These are phyloP conservation scores for Leptopilina boulardi DNA, from an alignment of 1,140 invertebrate species.

Conservation along the genomic window DNA sequence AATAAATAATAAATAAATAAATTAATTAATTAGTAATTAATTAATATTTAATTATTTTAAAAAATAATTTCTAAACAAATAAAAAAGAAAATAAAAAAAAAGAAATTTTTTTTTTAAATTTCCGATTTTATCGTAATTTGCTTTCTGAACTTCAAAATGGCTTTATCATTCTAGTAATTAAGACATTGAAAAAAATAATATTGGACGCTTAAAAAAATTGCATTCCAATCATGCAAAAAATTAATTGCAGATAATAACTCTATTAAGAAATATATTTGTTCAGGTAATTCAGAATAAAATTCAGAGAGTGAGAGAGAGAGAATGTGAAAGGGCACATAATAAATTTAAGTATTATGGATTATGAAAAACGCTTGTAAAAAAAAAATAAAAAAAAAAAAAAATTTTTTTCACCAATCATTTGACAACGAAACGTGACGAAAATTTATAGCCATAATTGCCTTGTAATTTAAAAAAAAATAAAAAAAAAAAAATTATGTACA, in stretches of 20 bases:
- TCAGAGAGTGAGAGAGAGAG: too few relatives aligned
- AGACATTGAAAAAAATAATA: background rate
- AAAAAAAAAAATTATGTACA: too few relatives aligned
- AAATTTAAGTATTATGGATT: too few relatives aligned
- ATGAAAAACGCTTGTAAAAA: too few relatives aligned
- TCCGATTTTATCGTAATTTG: conserved; percentile 9
- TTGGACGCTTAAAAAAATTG: background rate
- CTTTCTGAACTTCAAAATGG: conserved; percentile 7
- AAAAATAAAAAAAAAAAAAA: too few relatives aligned
- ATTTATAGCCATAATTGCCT: too few relatives aligned
- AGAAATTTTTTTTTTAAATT: background rate
- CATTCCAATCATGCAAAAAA: background rate
- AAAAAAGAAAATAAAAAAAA: too few relatives aligned
- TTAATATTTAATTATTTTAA: conserved; percentile 12
- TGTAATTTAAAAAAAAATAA: too few relatives aligned
- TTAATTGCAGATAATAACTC: conserved; percentile 13
- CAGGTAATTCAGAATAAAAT: too few relatives aligned
- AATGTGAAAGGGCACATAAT: too few relatives aligned
- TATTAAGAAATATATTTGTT: conserved; percentile 25
- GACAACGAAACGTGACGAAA: too few relatives aligned
- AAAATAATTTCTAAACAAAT: background rate
- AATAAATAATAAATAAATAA: background rate
- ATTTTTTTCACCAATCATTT: too few relatives aligned
- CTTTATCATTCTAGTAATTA: conserved; percentile 28
- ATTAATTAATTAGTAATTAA: background rate